A percentile compares a stretch with the other conserved stretches of the same genome.
These are phyloP conservation scores for Apodemia duryi DNA, from an alignment of 2,888 invertebrate species.

Conservation along the genomic window DNA sequence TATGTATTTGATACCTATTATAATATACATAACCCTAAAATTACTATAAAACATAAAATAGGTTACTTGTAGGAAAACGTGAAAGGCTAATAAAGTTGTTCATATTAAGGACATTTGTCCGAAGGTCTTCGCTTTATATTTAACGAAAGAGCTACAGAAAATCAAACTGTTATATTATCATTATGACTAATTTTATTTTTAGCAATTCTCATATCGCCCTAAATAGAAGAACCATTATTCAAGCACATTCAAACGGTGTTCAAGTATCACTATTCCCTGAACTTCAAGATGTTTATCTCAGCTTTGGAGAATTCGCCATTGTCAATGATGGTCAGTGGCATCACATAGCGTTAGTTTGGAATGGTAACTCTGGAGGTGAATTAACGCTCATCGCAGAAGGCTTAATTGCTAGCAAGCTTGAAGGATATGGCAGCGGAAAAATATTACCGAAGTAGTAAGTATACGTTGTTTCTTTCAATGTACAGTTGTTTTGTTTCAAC, in stretches of 20 bases:
- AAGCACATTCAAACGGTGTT: conserved; percentile 96
- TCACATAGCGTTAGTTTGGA: conserved; percentile 97
- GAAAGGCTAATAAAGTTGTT: too few species aligned
- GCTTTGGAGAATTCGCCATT: conserved; percentile 94
- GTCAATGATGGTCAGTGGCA: conserved; percentile 98
- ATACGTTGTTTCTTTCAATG: neutral
- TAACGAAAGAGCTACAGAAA: too few species aligned
- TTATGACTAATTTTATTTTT: conserved; percentile 35
- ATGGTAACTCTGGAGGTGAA: conserved; percentile 90
- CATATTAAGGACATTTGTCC: too few species aligned
- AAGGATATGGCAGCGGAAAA: conserved; percentile 91
- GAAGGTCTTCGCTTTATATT: too few species aligned
- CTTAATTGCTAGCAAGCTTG: conserved; percentile 94
- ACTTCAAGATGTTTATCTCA: conserved; percentile 92
- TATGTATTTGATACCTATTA: too few species aligned
- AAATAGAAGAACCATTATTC: conserved; percentile 89
- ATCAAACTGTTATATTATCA: too few species aligned
- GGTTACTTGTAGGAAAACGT: too few species aligned
- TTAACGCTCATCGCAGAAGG: conserved; percentile 96
- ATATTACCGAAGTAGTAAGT: conserved; percentile 90
- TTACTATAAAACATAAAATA: too few species aligned
- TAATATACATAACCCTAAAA: too few species aligned
- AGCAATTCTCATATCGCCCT: conserved; percentile 89
- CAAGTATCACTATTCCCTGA: conserved; percentile 94
- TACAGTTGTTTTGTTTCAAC: neutral